A percentile compares a stretch with the other conserved stretches of the same genome.
Conservation (phyloP, 2,888 invertebrate species). For the Ectemnius cavifrons region DNA sequence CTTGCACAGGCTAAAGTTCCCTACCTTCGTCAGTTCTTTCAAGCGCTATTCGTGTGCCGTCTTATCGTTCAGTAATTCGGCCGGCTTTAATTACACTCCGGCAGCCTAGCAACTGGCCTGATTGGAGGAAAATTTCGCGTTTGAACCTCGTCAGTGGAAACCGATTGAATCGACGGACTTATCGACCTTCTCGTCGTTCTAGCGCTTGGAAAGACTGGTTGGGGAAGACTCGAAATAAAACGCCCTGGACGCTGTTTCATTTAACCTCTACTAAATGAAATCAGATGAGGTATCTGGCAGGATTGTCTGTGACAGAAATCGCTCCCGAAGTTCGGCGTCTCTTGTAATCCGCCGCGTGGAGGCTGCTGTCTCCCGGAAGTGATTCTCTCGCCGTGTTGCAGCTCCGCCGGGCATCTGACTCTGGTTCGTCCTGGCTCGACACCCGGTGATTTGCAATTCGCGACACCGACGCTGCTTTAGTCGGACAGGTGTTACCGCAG, state of each 20-base stretch:
- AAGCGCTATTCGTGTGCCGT: constrained; percentile 42
- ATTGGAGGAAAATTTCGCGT: constrained; percentile 58
- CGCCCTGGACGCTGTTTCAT: constrained; percentile 5
- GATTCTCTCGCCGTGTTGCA: constrained; percentile 33
- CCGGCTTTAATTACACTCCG: constrained; percentile 61
- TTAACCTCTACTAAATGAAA: constrained; percentile 37
- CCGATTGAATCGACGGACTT: not conserved
- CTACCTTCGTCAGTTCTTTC: constrained; percentile 39
- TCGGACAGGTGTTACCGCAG: constrained; percentile 38
- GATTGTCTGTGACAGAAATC: constrained; percentile 49
- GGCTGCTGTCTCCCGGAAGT: constrained; percentile 59
- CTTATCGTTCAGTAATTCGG: constrained; percentile 54
- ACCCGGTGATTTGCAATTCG: constrained; percentile 64
- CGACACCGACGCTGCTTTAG: constrained; percentile 50
- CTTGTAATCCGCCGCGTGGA: constrained; percentile 64
- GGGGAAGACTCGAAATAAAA: constrained; percentile 21
- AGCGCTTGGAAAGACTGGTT: constrained; percentile 8
- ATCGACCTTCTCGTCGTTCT: constrained; percentile 20
- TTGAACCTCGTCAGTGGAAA: constrained; percentile 6
- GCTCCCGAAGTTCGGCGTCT: constrained; percentile 52
- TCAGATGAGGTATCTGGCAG: constrained; percentile 38
- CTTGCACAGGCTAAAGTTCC: constrained; percentile 42
- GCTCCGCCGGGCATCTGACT: constrained; percentile 59
- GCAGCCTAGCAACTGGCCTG: constrained; percentile 53
- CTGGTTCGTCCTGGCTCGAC: constrained; percentile 54